A percentile compares a stretch with the other conserved stretches of the same genome.
Conservation (phyloP, 2,797 vertebrate species). For the Hemibagrus guttatus region DNA sequence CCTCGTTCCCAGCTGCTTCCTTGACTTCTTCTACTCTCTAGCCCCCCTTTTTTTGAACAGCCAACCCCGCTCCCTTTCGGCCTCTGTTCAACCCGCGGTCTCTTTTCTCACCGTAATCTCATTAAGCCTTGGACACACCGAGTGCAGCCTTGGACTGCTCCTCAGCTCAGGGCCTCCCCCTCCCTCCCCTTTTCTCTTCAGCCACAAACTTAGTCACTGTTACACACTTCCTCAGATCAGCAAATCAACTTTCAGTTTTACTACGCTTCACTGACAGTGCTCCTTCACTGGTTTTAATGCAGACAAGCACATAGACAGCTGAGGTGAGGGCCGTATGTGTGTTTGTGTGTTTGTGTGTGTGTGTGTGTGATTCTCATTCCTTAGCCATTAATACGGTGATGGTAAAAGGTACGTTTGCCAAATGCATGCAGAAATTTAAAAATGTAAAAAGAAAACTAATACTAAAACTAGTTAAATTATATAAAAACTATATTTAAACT, state of each 20-base stretch:
- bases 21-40: slow-evolving; percentile 18
- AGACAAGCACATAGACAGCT: background rate
- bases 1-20: slow-evolving; percentile 30
- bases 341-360: background rate
- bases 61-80: slow-evolving; percentile 13
- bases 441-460: too few relatives aligned
- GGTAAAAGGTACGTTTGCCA: background rate
- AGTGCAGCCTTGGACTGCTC: slow-evolving; percentile 31
- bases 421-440: background rate
- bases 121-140: slow-evolving; percentile 37
- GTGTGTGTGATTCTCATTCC: background rate
- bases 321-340: background rate
- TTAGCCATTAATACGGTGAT: background rate
- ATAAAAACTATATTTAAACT: background rate
- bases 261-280: background rate
- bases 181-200: background rate
- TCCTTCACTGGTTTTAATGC: background rate
- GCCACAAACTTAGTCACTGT: background rate
- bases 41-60: background rate
- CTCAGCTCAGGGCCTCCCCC: slow-evolving; percentile 22
- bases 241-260: slow-evolving; percentile 23
- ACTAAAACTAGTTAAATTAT: background rate
- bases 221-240: slow-evolving; percentile 16
- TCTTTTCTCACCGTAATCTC: slow-evolving; percentile 42
- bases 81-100: slow-evolving; percentile 16